Percentiles rank a stretch among this genome's conserved stretches.
These are phyloP conservation scores for Colistium nudipinnis DNA, from an alignment of 2,113 vertebrate genomes.

Conservation along the genomic window DNA sequence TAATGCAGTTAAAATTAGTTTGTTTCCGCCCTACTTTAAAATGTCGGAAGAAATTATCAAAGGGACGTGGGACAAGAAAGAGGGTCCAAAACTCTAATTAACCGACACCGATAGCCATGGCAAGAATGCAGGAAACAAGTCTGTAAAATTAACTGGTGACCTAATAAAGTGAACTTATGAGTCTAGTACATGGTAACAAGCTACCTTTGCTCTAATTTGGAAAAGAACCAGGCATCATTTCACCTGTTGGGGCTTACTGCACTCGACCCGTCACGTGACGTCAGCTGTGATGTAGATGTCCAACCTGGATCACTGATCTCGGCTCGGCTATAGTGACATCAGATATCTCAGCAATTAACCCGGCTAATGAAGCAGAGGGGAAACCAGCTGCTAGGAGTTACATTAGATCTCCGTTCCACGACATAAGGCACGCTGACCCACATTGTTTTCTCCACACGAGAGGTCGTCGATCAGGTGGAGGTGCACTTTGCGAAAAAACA, in stretches of 20 bases:
- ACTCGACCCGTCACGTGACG: constrained; percentile 7
- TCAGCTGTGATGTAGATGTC: constrained; percentile 30
- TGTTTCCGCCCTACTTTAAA: too few relatives aligned
- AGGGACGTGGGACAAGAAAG: not conserved
- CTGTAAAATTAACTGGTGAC: not conserved
- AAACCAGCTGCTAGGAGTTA: constrained; percentile 52
- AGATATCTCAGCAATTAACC: constrained; percentile 62
- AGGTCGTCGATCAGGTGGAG: constrained; percentile 41
- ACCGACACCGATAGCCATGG: not conserved
- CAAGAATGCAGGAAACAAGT: not conserved
- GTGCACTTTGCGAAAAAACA: constrained; percentile 31
- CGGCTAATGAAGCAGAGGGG: constrained; percentile 53
- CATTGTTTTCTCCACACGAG: constrained; percentile 28
- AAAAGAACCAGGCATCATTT: not conserved
- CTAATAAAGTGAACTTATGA: not conserved
- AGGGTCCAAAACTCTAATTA: not conserved
- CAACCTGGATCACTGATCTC: constrained; percentile 44
- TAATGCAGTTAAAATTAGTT: not conserved
- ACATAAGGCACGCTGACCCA: constrained; percentile 41
- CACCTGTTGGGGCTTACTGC: not conserved
- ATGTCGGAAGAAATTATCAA: not conserved
- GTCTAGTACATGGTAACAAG: not conserved
- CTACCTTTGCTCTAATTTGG: not conserved
- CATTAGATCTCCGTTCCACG: constrained; percentile 53
- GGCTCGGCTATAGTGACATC: constrained; percentile 34